Conservation (phyloP, 2,113 vertebrate species). For the Urocolius indicus region DNA sequence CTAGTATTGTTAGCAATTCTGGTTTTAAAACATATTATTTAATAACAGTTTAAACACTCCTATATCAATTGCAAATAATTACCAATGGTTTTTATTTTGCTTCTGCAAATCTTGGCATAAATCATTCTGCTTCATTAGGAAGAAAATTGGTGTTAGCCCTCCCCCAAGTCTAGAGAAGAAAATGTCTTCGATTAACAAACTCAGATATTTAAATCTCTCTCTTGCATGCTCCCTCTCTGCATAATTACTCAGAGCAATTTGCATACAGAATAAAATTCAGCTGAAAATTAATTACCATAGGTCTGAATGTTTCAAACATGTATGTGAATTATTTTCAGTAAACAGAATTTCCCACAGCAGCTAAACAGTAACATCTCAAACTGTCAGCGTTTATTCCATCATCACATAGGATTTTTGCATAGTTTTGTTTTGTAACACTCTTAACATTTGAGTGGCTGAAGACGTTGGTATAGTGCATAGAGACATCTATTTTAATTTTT, state of each 20-base stretch:
- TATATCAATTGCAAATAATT: not conserved
- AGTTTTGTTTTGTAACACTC: conserved; percentile 25
- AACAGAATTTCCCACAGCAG: conserved; percentile 63
- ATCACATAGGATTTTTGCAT: not conserved
- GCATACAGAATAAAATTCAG: conserved; percentile 62
- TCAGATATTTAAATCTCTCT: conserved; percentile 37
- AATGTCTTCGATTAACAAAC: not conserved
- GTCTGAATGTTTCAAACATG: conserved; percentile 59
- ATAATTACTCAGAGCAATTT: conserved; percentile 46
- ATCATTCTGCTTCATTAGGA: conserved; percentile 35
- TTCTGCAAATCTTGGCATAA: conserved; percentile 22
- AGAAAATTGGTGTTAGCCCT: not conserved
- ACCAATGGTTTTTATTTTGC: not conserved
- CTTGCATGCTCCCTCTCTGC: not conserved
- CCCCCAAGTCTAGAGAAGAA: not conserved
- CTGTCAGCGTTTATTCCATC: conserved; percentile 35
- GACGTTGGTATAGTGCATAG: not conserved
- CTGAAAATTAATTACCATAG: conserved; percentile 70
- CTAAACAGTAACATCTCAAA: conserved; percentile 61
- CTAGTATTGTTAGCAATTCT: not conserved
- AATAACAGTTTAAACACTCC: not conserved
- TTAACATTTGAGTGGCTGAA: not conserved
- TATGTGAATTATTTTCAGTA: conserved; percentile 70
- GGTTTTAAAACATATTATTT: not conserved
- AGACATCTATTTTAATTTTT: conserved; percentile 45